These are phyloP conservation scores for Cheilosia variabilis DNA, from an alignment of 2,888 invertebrate genomes.

Conservation along the genomic window DNA sequence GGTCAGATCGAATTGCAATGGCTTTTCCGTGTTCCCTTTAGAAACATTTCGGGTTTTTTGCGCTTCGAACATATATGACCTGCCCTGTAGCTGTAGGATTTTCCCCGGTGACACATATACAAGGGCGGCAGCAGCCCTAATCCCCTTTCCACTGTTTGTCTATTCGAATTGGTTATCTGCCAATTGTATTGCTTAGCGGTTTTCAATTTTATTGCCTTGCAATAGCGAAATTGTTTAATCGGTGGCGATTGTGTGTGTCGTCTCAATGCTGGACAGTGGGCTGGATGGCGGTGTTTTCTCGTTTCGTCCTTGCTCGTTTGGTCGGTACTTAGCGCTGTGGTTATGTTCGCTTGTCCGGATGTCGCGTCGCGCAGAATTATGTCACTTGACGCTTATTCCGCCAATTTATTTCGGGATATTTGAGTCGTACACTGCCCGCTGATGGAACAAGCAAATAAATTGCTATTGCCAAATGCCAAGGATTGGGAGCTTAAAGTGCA, in stretches of 20 bases:
- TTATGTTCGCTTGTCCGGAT: slow-evolving; percentile 12
- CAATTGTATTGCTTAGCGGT: slow-evolving; percentile 75
- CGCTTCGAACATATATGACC: slow-evolving; percentile 26
- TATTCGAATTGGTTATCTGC: slow-evolving; percentile 69
- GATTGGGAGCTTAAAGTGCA: slow-evolving; percentile 34
- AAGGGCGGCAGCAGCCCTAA: slow-evolving; percentile 9
- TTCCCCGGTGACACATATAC: slow-evolving; percentile 56
- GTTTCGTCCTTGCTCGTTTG: slow-evolving; percentile 37
- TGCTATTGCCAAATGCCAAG: slow-evolving; percentile 6
- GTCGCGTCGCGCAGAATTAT: slow-evolving; percentile 61
- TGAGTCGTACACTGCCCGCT: background rate
- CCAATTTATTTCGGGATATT: slow-evolving; percentile 63
- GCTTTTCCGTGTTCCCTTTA: slow-evolving; percentile 58
- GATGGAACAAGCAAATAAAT: slow-evolving; percentile 28
- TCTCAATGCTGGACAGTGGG: slow-evolving; percentile 42
- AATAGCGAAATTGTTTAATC: slow-evolving; percentile 74
- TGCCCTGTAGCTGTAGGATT: slow-evolving; percentile 63
- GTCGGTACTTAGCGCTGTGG: slow-evolving; percentile 36
- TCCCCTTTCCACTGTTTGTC: slow-evolving; percentile 44
- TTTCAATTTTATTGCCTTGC: slow-evolving; percentile 71
- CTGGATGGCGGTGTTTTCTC: slow-evolving; percentile 15
- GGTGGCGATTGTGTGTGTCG: slow-evolving; percentile 61
- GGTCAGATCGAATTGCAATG: slow-evolving; percentile 68
- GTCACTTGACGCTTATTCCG: slow-evolving; percentile 54
- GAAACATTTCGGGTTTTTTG: slow-evolving; percentile 7